Evolutionary conservation across 2,797 vertebrate species (phyloP).

Genomic region (Sebastes kiyomatsui): DNA sequence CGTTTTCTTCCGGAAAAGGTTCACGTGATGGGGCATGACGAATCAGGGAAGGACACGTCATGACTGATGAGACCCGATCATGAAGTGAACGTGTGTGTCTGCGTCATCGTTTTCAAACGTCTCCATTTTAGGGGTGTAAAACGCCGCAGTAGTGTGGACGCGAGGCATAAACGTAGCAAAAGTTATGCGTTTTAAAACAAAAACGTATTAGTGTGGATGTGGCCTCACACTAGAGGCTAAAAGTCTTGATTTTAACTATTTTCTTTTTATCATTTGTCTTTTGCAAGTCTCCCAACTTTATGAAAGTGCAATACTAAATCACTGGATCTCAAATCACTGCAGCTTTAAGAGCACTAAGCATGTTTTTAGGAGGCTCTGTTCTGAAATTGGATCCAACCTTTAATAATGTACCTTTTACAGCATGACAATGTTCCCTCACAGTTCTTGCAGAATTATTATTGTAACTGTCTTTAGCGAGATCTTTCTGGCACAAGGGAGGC

Average conservation of each 20-base stretch:
- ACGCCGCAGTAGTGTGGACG: too few species aligned
- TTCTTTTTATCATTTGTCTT: too few species aligned
- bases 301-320: neutral
- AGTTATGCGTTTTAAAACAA: too few species aligned
- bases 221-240: neutral
- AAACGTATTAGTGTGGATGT: too few species aligned
- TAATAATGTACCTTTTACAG: conserved; percentile 26
- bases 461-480: conserved; percentile 34
- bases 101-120: too few species aligned
- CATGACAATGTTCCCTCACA: conserved; percentile 21
- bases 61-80: too few species aligned
- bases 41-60: too few species aligned
- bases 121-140: too few species aligned
- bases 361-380: neutral
- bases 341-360: neutral
- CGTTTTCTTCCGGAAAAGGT: too few species aligned
- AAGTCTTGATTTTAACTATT: neutral
- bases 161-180: too few species aligned
- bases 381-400: conserved; percentile 30
- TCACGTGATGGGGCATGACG: too few species aligned
- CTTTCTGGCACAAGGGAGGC: conserved; percentile 37
- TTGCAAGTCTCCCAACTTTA: neutral
- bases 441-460: conserved; percentile 31
- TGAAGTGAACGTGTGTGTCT: too few species aligned
- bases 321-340: neutral